These are phyloP conservation scores for Podilymbus podiceps DNA, from an alignment of 2,113 vertebrate species.

Conservation along the genomic window DNA sequence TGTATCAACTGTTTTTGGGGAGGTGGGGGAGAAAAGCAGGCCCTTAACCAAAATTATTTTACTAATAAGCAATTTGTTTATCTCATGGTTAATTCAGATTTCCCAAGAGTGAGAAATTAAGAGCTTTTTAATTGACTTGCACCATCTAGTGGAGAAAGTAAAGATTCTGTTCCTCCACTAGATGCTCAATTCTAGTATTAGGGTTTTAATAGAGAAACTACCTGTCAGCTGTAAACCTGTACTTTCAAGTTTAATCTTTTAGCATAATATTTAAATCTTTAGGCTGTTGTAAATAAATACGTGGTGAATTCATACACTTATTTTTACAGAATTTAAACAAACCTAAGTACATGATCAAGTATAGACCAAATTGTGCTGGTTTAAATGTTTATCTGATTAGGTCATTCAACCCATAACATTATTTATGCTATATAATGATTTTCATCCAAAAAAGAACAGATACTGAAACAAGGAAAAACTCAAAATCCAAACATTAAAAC, in stretches of 20 bases:
- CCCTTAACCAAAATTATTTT: not conserved
- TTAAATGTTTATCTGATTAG: not conserved
- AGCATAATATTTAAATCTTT: not conserved
- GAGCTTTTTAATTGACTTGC: not conserved
- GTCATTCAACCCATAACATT: not conserved
- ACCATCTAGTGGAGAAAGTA: slow-evolving; percentile 41
- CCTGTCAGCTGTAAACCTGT: not conserved
- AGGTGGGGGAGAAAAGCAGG: not conserved
- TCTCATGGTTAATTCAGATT: not conserved
- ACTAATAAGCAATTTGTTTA: not conserved
- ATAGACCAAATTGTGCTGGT: not conserved
- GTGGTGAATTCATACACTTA: not conserved
- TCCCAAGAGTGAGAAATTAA: not conserved
- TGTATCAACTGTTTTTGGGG: not conserved
- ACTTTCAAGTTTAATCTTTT: not conserved
- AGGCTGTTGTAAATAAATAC: not conserved
- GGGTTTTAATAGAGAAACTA: not conserved
- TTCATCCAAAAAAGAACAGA: not conserved
- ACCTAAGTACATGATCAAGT: not conserved
- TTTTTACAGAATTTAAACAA: not conserved
- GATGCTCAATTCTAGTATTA: not conserved
- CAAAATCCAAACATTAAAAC: not conserved
- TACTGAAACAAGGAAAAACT: not conserved
- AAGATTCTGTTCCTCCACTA: not conserved
- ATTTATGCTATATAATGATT: not conserved